Evolutionary conservation across 2,113 vertebrate species (phyloP), one percentile per base, ranked within the genome.

Genomic region (Anguilla japonica): DNA sequence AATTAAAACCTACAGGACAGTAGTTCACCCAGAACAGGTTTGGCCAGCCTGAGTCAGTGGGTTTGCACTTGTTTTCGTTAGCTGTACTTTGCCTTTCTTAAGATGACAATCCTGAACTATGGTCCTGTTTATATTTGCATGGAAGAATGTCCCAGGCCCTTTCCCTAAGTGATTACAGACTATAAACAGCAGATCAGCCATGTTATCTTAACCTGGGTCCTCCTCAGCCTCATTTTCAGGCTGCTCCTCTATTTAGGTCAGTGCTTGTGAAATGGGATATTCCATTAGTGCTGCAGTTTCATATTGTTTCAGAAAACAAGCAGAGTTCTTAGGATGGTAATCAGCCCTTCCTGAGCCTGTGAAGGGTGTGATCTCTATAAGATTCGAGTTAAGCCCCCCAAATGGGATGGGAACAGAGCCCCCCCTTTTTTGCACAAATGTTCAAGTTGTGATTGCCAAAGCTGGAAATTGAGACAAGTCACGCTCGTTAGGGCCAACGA

Each of bases 241-340:
- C 57, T 46, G 60, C 86, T 83, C 78, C 53, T 86, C 26, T 84
- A 83, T 82, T 92, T 86, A 90, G 84, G 84, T 84, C 86, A 39
- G 84, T 86, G 87, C 78, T 79, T 83, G 85, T 83, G 41, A 82
- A 92, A 90, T 2, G 3, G 20, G 81, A 89, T 83, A 86, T 43
- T 84, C 41, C 88, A 85, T 83, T 85, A 81, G 57, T 85, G 26
- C 14, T 84, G 40, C 79, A 81, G 71, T 60, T 78, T 80, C 79
- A 46, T 88, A 88, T 93, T 91, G 91, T 86, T 67, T 89, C 26
- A 88, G 87, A 93, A 92, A 91, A 92, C 87, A 91, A 87, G 89
- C 13, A 71, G 53, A 79, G 56, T 63, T 57, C 40, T 71, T 34
- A 78, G 14, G 14, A 80, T 60, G 41, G 81, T 71, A 63, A 63